These are phyloP conservation scores for Vanacampus margaritifer DNA, from an alignment of 2,113 vertebrate genomes.

Conservation along the genomic window DNA sequence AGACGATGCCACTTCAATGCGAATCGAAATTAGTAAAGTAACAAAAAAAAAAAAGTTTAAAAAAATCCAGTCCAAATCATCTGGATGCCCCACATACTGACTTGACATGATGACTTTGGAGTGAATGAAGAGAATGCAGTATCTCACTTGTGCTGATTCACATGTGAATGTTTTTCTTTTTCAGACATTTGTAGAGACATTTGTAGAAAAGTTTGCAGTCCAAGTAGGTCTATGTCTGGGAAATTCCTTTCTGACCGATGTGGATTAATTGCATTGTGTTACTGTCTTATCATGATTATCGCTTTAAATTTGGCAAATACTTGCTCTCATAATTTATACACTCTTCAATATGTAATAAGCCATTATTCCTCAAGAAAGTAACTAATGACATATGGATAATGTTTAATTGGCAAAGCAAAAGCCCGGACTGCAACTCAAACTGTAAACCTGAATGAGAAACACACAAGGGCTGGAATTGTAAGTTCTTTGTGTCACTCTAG, in stretches of 20 bases:
- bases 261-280: not conserved
- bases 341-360: not conserved
- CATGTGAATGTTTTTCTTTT: not conserved
- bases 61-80: not conserved
- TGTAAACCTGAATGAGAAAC: slow-evolving; percentile 7
- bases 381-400: no score
- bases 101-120: not conserved
- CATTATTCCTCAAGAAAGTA: not conserved
- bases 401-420: no score
- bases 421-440: no score
- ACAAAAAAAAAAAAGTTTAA: slow-evolving; percentile 10
- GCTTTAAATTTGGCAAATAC: not conserved
- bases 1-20: slow-evolving; percentile 54
- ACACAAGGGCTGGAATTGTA: slow-evolving; percentile 35
- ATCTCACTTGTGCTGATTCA: not conserved
- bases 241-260: not conserved
- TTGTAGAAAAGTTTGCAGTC: not conserved
- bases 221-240: not conserved
- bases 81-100: not conserved
- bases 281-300: not conserved
- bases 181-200: not conserved
- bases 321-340: not conserved
- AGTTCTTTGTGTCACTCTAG: slow-evolving; percentile 59
- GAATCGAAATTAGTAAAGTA: slow-evolving; percentile 42
- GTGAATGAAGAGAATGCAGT: not conserved